These are phyloP conservation scores for Trichogramma evanescens DNA, from an alignment of 2,888 invertebrate genomes.

Conservation along the genomic window DNA sequence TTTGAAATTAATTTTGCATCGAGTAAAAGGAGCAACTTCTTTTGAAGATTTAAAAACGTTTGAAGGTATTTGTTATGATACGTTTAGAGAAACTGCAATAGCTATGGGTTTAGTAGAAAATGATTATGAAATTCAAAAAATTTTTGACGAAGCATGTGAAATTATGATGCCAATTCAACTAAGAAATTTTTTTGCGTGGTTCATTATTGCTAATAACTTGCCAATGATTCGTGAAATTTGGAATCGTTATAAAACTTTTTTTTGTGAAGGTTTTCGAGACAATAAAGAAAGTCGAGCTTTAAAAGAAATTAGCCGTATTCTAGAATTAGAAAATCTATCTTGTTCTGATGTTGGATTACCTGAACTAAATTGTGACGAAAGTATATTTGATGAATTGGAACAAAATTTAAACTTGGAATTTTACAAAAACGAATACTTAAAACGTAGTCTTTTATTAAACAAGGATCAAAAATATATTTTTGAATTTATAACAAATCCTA, in stretches of 20 bases:
- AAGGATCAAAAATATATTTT: too few species aligned
- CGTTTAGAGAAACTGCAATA: conserved; percentile 1
- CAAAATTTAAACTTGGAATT: too few species aligned
- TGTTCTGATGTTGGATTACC: too few species aligned
- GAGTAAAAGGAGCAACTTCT: conserved; percentile 9
- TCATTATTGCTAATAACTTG: background rate
- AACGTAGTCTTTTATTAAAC: too few species aligned
- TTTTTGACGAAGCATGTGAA: background rate
- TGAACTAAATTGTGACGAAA: too few species aligned
- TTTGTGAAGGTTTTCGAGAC: background rate
- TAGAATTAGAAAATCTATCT: background rate
- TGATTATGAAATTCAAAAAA: too few species aligned
- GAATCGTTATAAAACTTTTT: background rate
- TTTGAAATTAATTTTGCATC: conserved; percentile 5
- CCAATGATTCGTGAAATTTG: background rate
- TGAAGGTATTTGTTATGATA: background rate
- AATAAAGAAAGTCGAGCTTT: background rate
- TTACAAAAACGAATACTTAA: too few species aligned
- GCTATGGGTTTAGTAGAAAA: too few species aligned
- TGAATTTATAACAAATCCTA: too few species aligned
- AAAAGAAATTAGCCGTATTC: background rate
- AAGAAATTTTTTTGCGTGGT: background rate
- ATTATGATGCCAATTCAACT: background rate
- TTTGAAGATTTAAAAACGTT: conserved; percentile 9
- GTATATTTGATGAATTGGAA: too few species aligned